These are phyloP conservation scores for Matsumurasca onukii DNA, from an alignment of 1,140 invertebrate species.

Conservation along the genomic window DNA sequence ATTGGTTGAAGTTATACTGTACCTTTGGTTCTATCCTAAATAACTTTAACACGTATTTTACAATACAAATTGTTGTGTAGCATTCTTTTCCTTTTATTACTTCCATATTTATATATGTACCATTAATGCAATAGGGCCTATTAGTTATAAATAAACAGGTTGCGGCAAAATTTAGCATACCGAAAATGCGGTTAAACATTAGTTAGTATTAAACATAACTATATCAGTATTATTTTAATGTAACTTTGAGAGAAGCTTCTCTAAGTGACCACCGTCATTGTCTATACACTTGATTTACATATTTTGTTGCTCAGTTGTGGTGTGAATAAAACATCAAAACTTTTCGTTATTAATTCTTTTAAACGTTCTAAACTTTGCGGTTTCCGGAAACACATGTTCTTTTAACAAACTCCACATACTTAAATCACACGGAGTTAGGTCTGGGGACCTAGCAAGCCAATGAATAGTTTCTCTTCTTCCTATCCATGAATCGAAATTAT, in stretches of 20 bases:
- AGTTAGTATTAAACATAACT: slow-evolving; percentile 12
- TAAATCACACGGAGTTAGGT: too few relatives aligned
- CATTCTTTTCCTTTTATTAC: too few relatives aligned
- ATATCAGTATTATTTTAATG: too few relatives aligned
- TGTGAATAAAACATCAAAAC: slow-evolving; percentile 4
- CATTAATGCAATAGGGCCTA: too few relatives aligned
- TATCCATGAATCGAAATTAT: not conserved
- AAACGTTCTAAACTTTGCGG: not conserved
- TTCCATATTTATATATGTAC: too few relatives aligned
- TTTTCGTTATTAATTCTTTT: slow-evolving; percentile 3
- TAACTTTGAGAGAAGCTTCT: not conserved
- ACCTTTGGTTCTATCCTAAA: too few relatives aligned
- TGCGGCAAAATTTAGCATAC: slow-evolving; percentile 10
- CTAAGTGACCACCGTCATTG: not conserved
- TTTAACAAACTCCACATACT: slow-evolving; percentile 12
- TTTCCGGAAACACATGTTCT: slow-evolving; percentile 14
- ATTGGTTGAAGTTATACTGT: too few relatives aligned
- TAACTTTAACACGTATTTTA: too few relatives aligned
- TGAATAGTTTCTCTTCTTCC: slow-evolving; percentile 4
- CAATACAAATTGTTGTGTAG: too few relatives aligned
- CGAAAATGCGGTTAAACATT: slow-evolving; percentile 2
- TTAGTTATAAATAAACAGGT: too few relatives aligned
- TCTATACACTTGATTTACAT: slow-evolving; percentile 12
- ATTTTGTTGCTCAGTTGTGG: slow-evolving; percentile 1
- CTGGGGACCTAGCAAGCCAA: slow-evolving; percentile 11